These are phyloP conservation scores for Anoplophora glabripennis DNA, from an alignment of 1,140 invertebrate genomes.

Conservation along the genomic window DNA sequence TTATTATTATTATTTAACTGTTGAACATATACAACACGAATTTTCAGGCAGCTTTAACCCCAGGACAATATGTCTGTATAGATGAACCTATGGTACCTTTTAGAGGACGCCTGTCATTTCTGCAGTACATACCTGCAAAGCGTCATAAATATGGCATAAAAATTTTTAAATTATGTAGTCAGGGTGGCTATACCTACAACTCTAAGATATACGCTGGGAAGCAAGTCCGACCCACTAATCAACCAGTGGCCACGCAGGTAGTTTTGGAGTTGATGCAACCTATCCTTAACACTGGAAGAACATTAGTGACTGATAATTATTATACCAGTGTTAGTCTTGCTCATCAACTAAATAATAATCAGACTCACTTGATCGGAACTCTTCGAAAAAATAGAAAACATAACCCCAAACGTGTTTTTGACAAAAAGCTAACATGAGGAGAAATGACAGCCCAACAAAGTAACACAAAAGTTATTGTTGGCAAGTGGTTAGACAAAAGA, in stretches of 20 bases:
- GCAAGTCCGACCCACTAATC: not conserved
- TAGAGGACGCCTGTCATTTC: constrained; percentile 13
- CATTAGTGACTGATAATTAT: constrained; percentile 38
- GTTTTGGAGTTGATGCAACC: constrained; percentile 3
- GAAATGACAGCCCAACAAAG: constrained; percentile 49
- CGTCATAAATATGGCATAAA: constrained; percentile 40
- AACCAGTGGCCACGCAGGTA: constrained; percentile 1
- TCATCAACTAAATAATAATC: constrained; percentile 44
- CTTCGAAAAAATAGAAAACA: constrained; percentile 44
- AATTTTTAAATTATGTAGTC: constrained; percentile 47
- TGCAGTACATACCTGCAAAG: constrained; percentile 17
- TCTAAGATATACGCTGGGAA: constrained; percentile 45
- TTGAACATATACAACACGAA: constrained; percentile 19
- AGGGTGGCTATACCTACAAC: constrained; percentile 44
- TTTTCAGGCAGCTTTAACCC: constrained; percentile 32
- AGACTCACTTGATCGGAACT: constrained; percentile 52
- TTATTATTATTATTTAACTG: no score
- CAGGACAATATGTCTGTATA: constrained; percentile 12
- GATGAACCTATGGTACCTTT: constrained; percentile 21
- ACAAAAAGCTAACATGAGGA: constrained; percentile 43
- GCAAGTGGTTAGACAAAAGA: no score
- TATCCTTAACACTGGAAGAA: constrained; percentile 12
- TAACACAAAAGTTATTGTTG: constrained; percentile 46
- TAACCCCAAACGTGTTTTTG: constrained; percentile 42
- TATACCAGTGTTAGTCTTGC: constrained; percentile 49